phyloP scores from a whole-genome alignment of 2,797 vertebrate genomes.

The Poeciliopsis presidionis region DNA sequence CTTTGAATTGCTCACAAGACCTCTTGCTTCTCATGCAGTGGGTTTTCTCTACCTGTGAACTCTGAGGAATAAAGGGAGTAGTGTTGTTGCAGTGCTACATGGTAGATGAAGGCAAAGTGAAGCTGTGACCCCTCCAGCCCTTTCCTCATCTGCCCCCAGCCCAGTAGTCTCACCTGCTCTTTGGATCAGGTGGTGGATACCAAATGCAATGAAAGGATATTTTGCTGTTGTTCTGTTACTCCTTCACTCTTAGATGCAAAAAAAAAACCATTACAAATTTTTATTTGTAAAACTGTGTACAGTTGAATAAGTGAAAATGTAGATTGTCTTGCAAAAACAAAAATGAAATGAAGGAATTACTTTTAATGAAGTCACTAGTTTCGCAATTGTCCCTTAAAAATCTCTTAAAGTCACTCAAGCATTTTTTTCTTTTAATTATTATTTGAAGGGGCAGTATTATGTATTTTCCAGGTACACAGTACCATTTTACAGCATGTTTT shows the following conservation, averaged over 20 bases:
- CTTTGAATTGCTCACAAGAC: not conserved
- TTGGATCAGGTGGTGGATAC: constrained; percentile 20
- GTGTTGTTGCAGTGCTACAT: not conserved
- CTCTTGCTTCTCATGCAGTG: not conserved
- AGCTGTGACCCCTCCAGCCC: constrained; percentile 20
- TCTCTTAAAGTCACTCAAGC: not conserved
- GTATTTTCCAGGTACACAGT: too few species aligned
- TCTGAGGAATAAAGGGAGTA: not conserved
- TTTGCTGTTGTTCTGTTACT: constrained; percentile 62
- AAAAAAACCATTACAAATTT: constrained; percentile 45
- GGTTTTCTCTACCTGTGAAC: not conserved
- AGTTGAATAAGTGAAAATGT: not conserved
- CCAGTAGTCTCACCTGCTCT: not conserved
- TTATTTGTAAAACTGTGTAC: not conserved
- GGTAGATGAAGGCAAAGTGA: constrained; percentile 13
- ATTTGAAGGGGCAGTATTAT: too few species aligned
- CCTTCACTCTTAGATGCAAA: constrained; percentile 66
- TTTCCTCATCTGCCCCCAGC: not conserved
- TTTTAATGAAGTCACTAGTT: not conserved
- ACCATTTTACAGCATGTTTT: too few species aligned
- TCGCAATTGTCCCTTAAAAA: not conserved
- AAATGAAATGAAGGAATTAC: not conserved
- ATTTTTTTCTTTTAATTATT: too few species aligned
- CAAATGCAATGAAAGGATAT: constrained; percentile 32
- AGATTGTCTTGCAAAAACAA: not conserved